phyloP scores from a whole-genome alignment of 2,113 vertebrate genomes.

The Grammomys surdaster region DNA sequence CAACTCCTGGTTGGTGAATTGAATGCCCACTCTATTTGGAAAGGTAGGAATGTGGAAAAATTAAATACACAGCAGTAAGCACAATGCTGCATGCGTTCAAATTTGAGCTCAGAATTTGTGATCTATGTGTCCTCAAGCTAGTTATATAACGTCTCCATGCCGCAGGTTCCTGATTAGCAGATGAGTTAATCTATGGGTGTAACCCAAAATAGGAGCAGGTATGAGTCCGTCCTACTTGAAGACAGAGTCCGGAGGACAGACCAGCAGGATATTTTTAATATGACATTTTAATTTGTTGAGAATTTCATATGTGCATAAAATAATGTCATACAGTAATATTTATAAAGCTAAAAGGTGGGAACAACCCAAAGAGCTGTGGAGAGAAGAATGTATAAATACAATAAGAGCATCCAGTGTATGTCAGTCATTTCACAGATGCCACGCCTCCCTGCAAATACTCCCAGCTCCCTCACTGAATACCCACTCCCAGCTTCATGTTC shows the following conservation, averaged over 20 bases:
- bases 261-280: not conserved
- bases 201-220: not conserved
- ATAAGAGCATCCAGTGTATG: not conserved
- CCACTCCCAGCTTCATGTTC: not conserved
- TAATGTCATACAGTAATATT: not conserved
- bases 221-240: not conserved
- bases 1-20: not conserved
- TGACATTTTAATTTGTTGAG: not conserved
- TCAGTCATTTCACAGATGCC: not conserved
- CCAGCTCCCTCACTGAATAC: not conserved
- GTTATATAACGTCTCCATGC: not conserved
- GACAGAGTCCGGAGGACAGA: not conserved
- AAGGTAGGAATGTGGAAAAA: not conserved
- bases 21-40: not conserved
- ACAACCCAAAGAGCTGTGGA: not conserved
- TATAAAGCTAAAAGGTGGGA: not conserved
- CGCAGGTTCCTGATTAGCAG: slow-evolving; percentile 27
- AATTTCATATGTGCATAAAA: not conserved
- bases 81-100: not conserved
- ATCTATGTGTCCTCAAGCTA: not conserved
- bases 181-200: not conserved
- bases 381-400: not conserved
- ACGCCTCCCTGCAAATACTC: not conserved
- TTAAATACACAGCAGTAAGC: not conserved
- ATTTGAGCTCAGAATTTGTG: slow-evolving; percentile 15